Conservation (phyloP, 2,797 vertebrate species). For the Eospalax fontanierii region DNA sequence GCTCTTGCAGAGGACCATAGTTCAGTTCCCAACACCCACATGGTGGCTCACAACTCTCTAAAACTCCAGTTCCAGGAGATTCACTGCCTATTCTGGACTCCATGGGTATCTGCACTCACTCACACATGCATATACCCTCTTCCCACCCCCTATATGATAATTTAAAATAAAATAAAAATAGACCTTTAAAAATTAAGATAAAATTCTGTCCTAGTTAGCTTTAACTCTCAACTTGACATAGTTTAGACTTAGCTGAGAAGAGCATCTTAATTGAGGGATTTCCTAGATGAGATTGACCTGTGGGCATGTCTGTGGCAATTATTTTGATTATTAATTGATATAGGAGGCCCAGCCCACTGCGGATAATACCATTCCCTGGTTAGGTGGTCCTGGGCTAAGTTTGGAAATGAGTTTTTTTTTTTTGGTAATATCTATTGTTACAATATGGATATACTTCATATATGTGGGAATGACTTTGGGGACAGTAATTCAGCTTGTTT, state of each 20-base stretch:
- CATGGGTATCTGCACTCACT: background rate
- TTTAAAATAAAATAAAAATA: background rate
- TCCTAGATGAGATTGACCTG: background rate
- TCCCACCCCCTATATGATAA: background rate
- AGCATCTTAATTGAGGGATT: background rate
- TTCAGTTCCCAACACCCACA: background rate
- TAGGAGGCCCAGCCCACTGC: background rate
- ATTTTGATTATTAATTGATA: background rate
- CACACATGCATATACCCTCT: too few relatives aligned
- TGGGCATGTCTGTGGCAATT: background rate
- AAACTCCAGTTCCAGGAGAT: background rate
- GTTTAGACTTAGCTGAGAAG: background rate
- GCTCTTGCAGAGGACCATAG: background rate
- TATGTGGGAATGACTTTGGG: too few relatives aligned
- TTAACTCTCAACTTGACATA: background rate
- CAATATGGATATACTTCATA: too few relatives aligned
- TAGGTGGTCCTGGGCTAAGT: background rate
- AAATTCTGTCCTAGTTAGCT: background rate
- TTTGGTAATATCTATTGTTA: too few relatives aligned
- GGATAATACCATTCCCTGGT: background rate
- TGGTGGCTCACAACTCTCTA: too few relatives aligned
- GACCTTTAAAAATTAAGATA: background rate
- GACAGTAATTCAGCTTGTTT: too few relatives aligned
- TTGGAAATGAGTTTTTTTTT: too few relatives aligned
- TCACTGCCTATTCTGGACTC: background rate